phyloP scores from a whole-genome alignment of 2,113 vertebrate species.

The Menidia beryllina region DNA sequence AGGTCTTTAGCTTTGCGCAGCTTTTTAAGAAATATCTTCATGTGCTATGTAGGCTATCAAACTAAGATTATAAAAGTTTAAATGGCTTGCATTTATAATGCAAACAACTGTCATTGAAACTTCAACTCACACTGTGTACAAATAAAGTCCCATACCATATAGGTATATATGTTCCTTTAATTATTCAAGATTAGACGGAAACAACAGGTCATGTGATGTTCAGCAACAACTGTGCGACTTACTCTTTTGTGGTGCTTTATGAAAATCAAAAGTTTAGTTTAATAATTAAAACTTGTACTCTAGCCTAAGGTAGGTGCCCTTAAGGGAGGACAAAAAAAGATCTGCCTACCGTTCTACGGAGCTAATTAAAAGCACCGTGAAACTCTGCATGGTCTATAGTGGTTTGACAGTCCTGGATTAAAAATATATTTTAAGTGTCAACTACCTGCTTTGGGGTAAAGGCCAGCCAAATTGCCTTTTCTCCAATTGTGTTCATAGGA shows the following conservation, averaged over 20 bases:
- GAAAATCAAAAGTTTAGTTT: constrained; percentile 15
- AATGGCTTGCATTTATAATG: too few relatives aligned
- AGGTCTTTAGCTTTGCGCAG: too few relatives aligned
- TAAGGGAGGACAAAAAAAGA: constrained; percentile 48
- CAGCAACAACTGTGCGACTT: background rate
- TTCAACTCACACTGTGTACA: too few relatives aligned
- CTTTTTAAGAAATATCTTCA: too few relatives aligned
- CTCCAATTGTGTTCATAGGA: constrained; percentile 22
- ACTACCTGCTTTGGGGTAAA: constrained; percentile 12
- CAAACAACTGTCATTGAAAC: too few relatives aligned
- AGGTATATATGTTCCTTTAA: background rate
- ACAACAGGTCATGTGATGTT: background rate
- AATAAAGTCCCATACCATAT: background rate
- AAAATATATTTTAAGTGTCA: constrained; percentile 53
- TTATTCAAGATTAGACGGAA: background rate
- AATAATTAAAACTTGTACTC: background rate
- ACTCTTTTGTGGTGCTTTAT: background rate
- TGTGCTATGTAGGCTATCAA: too few relatives aligned
- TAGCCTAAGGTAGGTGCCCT: constrained; percentile 53
- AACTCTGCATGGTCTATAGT: constrained; percentile 54
- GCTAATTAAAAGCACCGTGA: constrained; percentile 64
- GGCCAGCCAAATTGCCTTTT: constrained; percentile 13
- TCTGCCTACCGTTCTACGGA: constrained; percentile 48
- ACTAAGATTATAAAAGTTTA: too few relatives aligned
- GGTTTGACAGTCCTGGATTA: constrained; percentile 54